Evolutionary conservation across 2,888 invertebrate genomes (phyloP).

Genomic region (Heliconius sara): DNA sequence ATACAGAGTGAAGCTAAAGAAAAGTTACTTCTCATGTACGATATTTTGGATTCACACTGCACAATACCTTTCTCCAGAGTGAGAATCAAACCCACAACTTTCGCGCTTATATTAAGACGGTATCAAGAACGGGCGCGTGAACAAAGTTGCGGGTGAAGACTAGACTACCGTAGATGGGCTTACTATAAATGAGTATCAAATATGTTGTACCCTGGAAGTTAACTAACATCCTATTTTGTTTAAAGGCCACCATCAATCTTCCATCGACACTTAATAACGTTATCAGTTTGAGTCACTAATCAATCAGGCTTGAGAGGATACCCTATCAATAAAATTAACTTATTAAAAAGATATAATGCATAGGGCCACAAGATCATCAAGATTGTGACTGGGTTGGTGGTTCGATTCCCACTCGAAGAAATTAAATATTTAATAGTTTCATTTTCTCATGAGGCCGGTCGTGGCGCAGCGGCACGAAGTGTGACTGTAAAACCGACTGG

Average conservation of each 20-base stretch:
- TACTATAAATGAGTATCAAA: too few relatives aligned
- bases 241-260: constrained; percentile 26
- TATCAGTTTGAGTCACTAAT: constrained; percentile 17
- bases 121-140: too few relatives aligned
- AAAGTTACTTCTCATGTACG: background rate
- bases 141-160: too few relatives aligned
- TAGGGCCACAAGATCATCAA: background rate
- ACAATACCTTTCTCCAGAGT: background rate
- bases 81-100: background rate
- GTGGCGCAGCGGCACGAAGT: too few relatives aligned
- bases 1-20: background rate
- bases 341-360: background rate
- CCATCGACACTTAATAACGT: constrained; percentile 25
- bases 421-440: background rate
- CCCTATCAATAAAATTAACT: constrained; percentile 6
- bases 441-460: too few relatives aligned
- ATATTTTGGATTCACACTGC: too few relatives aligned
- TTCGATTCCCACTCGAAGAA: background rate
- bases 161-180: too few relatives aligned
- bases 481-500: too few relatives aligned
- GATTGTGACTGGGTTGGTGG: too few relatives aligned
- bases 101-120: too few relatives aligned
- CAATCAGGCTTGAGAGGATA: constrained; percentile 25
- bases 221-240: constrained; percentile 13
- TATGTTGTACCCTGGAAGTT: background rate